Base-by-base conservation (phyloP, 1,140 invertebrate species). In the Coptotermes formosanus region DNA sequence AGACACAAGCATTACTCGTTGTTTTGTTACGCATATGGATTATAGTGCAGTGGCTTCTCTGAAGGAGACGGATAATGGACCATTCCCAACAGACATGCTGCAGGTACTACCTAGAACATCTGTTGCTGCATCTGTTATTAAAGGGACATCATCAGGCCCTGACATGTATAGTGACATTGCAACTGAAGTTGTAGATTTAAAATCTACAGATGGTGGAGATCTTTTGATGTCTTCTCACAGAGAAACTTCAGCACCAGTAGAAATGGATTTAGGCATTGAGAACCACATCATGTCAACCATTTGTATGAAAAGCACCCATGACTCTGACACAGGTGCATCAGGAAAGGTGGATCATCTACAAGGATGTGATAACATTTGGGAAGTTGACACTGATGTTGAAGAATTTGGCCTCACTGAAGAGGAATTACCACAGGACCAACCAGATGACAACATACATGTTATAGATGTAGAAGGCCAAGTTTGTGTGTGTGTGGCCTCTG, bases 121-220 rank as follows among this genome's bases (percentile, higher is more conserved):
- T 14, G 9, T 64, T n/a, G 59, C 7, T 64, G 16, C 48, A 14
- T 52, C 85, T 23, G 69, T 45, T 23, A 87, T 85, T 12, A 38
- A 43, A 43, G n/a, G 83, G 85, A 64, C 86, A 6, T 85, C 85
- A 21, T 87, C 88, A 14, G 88, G 83, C 83, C 88, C 88, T 23
- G 88, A 88, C 43, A 87, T 87, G 59, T 83, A 82, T n/a, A 38
- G 86, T 44, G 43, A 38, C 83, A 44, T n/a, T 43, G 75, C 89
- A 23, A 93, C 92, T 7, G 93, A 93, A 87, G 89, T 90, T 19
- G 93, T 94, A 89, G 92, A 93, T 83, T 87, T 93, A 38, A 89
- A 90, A 82, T 93, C 93, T 12, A 91, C 90, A 85, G 92, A 92
- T 45, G 93, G 93, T 85, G 91, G 91, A 83, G 84, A 86, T 19